Base-by-base conservation (phyloP, 1,140 invertebrate genomes). In the Brachionus plicatilis region DNA sequence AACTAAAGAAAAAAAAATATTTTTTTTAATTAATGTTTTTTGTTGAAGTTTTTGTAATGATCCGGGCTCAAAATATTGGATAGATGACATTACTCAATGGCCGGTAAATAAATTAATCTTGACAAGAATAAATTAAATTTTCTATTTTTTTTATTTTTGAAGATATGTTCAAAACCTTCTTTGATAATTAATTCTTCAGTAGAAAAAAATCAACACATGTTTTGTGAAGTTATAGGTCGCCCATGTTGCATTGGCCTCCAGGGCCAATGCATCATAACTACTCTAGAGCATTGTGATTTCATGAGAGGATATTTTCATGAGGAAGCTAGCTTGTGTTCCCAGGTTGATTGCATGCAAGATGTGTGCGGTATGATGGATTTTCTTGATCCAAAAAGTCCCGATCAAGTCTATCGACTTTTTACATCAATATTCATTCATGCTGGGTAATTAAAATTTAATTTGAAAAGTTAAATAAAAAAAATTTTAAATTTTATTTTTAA, bases 281-380 rank as follows among this genome's bases (percentile, higher is more conserved):
- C 98, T 0, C 92, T 93, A 86, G 96, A 99, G 88, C 97, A 99
- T 89, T 99, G 98, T 90, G 94, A 97, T 88, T 99, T 99, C 89
- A 94, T 98, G 27, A 93, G 94, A 86, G 97, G 98, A 27, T 95
- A 95, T 88, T 99, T 97, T 90, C 97, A 99, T 88, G 95, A 97
- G 88, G 96, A 99, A 89, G 97, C 96, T 9, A 96, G 94, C 8
- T 92, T 99, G 6, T 99, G 97, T 91, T 98, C 97, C 84, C 97
- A 99, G 92, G 95, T 98, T 24, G 95, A 95, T 50, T 99, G 97
- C 90, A 91, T 99, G 86, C 94, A 95, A 88, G 95, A 98, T 88
- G 95, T 99, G 1, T 99, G 98, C 90, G 98, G 97, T 70, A 99
- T 99, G 96, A 93, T 99, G 86, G 95, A 96, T 12, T 99, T 99